Percentiles rank a stretch among this genome's conserved stretches.
Evolutionary conservation across 1,140 invertebrate species (phyloP).

Genomic region (Wiebesia pumilae): DNA sequence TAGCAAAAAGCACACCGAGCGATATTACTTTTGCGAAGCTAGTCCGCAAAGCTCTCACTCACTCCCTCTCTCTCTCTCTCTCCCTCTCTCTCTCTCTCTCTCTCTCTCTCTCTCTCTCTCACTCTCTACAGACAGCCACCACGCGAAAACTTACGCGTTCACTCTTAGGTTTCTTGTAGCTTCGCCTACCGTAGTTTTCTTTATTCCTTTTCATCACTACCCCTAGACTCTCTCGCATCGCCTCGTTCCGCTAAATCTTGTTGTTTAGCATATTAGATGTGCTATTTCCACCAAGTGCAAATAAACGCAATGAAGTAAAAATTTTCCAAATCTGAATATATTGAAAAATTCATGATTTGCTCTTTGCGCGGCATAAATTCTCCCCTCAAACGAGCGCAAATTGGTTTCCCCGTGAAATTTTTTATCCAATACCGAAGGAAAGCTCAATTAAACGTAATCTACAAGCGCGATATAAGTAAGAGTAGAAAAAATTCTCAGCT

Average conservation of each 20-base stretch:
- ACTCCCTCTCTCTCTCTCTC: neutral
- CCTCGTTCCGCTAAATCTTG: neutral
- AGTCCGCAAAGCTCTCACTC: neutral
- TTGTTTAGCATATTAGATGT: neutral
- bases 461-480: neutral
- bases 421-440: neutral
- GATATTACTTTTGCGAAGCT: constrained; percentile 59
- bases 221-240: neutral
- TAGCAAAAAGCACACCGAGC: constrained; percentile 62
- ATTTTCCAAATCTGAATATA: neutral
- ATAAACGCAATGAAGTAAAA: neutral
- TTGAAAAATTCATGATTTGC: neutral
- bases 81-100: neutral
- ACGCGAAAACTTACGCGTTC: constrained; percentile 28
- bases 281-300: neutral
- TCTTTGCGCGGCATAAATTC: neutral
- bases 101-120: constrained; percentile 23
- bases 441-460: neutral
- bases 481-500: neutral
- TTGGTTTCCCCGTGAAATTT: neutral
- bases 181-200: too few relatives aligned
- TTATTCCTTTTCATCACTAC: neutral
- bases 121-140: neutral
- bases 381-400: neutral
- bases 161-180: constrained; percentile 20